These are phyloP conservation scores for Melipona bicolor DNA, from an alignment of 2,888 invertebrate genomes.

Conservation along the genomic window DNA sequence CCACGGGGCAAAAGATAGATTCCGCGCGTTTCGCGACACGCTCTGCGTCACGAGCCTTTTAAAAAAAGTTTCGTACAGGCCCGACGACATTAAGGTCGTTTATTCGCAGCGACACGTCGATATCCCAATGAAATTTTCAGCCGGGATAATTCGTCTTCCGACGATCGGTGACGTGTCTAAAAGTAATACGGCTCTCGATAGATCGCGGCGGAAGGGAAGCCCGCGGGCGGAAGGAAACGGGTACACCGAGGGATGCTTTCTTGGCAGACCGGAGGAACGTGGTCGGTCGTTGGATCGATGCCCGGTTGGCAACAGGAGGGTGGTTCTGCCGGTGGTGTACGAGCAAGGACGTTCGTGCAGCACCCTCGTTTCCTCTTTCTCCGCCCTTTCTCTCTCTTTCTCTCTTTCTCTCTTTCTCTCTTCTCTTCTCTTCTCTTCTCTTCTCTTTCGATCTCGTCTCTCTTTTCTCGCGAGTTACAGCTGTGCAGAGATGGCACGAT, in stretches of 20 bases:
- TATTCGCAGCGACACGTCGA: not conserved
- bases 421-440: slow-evolving; percentile 8
- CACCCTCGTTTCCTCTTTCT: slow-evolving; percentile 32
- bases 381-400: slow-evolving; percentile 6
- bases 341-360: slow-evolving; percentile 54
- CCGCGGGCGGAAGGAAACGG: slow-evolving; percentile 45
- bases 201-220: slow-evolving; percentile 33
- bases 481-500: slow-evolving; percentile 55
- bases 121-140: slow-evolving; percentile 6
- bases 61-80: not conserved
- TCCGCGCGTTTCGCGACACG: not conserved
- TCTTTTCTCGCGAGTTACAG: slow-evolving; percentile 30
- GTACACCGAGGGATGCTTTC: slow-evolving; percentile 53
- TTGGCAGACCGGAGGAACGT: slow-evolving; percentile 66
- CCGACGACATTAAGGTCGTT: not conserved
- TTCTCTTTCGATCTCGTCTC: not conserved
- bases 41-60: not conserved
- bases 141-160: not conserved
- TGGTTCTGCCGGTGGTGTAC: slow-evolving; percentile 54
- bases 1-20: not conserved
- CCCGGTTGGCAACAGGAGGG: slow-evolving; percentile 80
- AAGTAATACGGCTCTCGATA: not conserved
- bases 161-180: not conserved
- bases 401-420: slow-evolving; percentile 9
- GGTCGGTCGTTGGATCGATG: slow-evolving; percentile 80